Evolutionary conservation across 2,888 invertebrate genomes (phyloP).

Genomic region (Phortica okadai): DNA sequence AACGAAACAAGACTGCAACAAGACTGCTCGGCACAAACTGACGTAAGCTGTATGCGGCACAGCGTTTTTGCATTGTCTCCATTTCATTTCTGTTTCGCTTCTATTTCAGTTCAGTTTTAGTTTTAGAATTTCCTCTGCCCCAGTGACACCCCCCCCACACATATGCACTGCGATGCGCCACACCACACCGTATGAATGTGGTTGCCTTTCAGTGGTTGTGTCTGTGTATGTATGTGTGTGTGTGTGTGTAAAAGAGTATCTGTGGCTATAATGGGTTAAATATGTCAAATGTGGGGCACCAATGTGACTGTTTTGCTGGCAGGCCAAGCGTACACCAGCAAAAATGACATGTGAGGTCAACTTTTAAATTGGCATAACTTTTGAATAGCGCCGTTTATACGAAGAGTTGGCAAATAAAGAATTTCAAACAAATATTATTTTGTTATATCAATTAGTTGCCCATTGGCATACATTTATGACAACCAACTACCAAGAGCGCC

Average conservation of each 20-base stretch:
- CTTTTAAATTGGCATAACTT: background rate
- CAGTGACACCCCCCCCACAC: background rate
- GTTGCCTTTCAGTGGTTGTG: slow-evolving; percentile 11
- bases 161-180: background rate
- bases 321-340: background rate
- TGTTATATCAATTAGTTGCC: slow-evolving; percentile 32
- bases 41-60: slow-evolving; percentile 33
- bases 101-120: background rate
- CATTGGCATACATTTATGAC: slow-evolving; percentile 36
- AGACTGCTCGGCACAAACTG: slow-evolving; percentile 23
- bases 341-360: background rate
- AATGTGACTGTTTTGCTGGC: slow-evolving; percentile 40
- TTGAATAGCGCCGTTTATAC: background rate
- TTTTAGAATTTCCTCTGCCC: background rate
- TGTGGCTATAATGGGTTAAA: slow-evolving; percentile 53
- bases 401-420: background rate
- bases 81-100: slow-evolving; percentile 28
- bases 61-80: slow-evolving; percentile 22
- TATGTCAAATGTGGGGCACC: slow-evolving; percentile 51
- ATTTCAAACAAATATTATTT: background rate
- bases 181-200: background rate
- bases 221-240: slow-evolving; percentile 31
- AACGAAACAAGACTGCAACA: slow-evolving; percentile 42
- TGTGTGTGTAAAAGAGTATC: slow-evolving; percentile 50
- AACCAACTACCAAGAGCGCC: slow-evolving; percentile 35